Conservation (phyloP, 30 jellyfish, hydroid and myxozoan genomes). For the Catostylus mosaicus region DNA sequence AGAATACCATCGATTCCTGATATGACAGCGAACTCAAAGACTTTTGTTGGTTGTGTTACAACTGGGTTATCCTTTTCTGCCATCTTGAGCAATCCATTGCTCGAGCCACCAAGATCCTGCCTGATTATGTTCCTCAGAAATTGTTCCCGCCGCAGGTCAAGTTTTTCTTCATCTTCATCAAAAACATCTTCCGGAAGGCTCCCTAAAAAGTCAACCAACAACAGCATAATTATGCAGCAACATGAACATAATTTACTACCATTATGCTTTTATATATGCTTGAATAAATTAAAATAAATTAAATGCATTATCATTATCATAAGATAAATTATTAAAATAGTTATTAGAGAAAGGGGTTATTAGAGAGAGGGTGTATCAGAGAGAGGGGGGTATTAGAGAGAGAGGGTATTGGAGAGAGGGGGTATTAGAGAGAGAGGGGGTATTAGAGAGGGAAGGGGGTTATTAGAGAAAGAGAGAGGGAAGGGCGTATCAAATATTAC, state of each 20-base stretch:
- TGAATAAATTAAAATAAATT: background rate
- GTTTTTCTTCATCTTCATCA: constrained; percentile 53
- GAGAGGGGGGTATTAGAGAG: no score
- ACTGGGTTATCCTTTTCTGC: constrained; percentile 58
- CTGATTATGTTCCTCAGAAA: constrained; percentile 34
- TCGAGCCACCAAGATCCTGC: constrained; percentile 22
- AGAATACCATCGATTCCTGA: constrained; percentile 74
- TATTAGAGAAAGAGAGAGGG: no score
- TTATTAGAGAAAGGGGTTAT: no score
- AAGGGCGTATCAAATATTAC: no score
- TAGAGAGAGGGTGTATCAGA: no score
- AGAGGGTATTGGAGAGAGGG: no score
- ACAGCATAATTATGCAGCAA: background rate
- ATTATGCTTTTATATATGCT: background rate
- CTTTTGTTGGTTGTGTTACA: constrained; percentile 48
- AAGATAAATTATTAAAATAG: no score
- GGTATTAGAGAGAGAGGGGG: no score
- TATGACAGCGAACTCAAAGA: constrained; percentile 68
- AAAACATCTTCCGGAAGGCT: constrained; percentile 49
- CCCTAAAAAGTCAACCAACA: constrained; percentile 22
- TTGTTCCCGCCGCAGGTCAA: constrained; percentile 41
- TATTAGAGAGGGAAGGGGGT: no score
- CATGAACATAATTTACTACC: background rate
- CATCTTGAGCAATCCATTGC: constrained; percentile 54
- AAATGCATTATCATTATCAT: no score